Evolutionary conservation across 2,797 vertebrate genomes (phyloP), one percentile per base, ranked within the genome.

Genomic region (Pachyuromys duprasi): DNA sequence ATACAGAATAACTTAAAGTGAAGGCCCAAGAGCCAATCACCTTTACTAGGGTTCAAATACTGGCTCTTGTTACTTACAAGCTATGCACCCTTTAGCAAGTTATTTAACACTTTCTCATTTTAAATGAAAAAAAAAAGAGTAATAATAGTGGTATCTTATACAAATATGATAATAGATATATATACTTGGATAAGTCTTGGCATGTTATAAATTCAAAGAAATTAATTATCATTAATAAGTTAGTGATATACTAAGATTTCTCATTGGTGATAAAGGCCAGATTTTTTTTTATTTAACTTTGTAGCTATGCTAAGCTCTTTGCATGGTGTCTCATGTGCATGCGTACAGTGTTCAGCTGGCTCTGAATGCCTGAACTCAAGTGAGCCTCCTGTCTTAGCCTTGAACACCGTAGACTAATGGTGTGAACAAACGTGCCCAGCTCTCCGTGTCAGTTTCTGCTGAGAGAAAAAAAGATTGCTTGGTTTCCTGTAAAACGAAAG

Each of bases 121-220:
- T 90, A 69, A 86, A 20, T 86, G 14, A 63, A 81, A 95, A 88
- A 82, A 42, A 42, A 80, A 14, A 42, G 55, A 94, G 31, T 87
- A 82, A 81, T 8, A 75, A 11, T 74, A 69, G 18, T 75, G 79
- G 45, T 4, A 36, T 89, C 13, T 45, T 89, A 18, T 33, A 76
- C 81, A 42, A 94, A 86, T 18, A 72, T 36, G 55, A 42, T 78
- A 75, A 90, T 14, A 60, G 11, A 20, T n/a, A 4, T 18, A 84
- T 3, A 70, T 0, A 8, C 14, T 91, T 65, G 69, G 62, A 60
- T 42, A 62, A 72, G 3, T 26, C 24, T 72, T 91, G 83, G 36
- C 31, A 83, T 81, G 36, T 36, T 90, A 89, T 67, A 1, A 92
- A 57, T 17, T 70, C n/a, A 74, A 78, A 76, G 26, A 93, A 96